Evolutionary conservation across 2,797 vertebrate genomes (phyloP), one percentile per base, ranked within the genome.

Genomic region (Alauda arvensis): DNA sequence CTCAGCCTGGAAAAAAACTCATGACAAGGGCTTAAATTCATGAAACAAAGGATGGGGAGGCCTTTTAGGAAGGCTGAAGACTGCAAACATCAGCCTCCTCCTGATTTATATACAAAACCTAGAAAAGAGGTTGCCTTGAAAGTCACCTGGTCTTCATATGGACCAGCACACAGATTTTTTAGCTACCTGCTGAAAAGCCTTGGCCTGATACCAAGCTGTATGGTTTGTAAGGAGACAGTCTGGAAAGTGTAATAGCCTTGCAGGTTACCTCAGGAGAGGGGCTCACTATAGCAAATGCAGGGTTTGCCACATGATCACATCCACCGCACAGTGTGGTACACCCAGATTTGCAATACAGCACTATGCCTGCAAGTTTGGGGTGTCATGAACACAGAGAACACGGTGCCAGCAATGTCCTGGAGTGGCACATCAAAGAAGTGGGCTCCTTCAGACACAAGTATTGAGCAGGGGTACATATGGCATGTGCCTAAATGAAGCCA

Each of bases 211-310:
- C 13, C 51, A 18, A 45, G 29, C 43, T 57, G 9, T 6, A 14
- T 28, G 61, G 56, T 28, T 65, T 72, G 53, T 57, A 67, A 84
- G 42, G 63, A 90, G 48, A 18, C 17, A 25, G 21, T 26, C 34
- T 88, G 62, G n/a, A 26, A 53, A 40, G 11, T 3, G 3, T 17
- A 42, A 65, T 3, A 77, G 28, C 45, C 55, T n/a, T 28, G 31
- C 51, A 65, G 45, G 29, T 42, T 60, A 20, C 14, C 29, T 29
- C 63, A 61, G 37, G 55, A 81, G 26, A 13, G 3, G 10, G 15
- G 17, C 37, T 75, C 0, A 0, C 72, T 78, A 5, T 4, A 52
- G 48, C 17, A 60, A n/a, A 2, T 6, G 15, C 42, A 56, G 42
- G 14, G 21, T 56, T 83, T 89, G 52, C 63, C 42, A 42, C 2